phyloP scores from a whole-genome alignment of 2,888 invertebrate genomes.

The Seira musarum region DNA sequence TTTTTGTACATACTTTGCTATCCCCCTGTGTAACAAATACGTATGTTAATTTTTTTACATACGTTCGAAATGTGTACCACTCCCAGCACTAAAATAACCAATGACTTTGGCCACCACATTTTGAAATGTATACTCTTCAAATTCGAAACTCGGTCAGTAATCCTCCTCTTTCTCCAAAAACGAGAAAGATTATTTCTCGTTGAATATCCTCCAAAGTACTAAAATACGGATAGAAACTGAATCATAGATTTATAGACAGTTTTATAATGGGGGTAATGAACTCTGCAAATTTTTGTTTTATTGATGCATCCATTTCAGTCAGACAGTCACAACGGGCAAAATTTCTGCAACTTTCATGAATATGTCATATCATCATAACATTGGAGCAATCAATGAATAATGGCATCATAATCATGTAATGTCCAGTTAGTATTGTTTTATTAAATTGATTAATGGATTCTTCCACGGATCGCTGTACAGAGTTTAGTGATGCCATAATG shows the following conservation, averaged over 20 bases:
- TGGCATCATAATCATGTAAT: not conserved
- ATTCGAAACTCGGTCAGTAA: constrained; percentile 23
- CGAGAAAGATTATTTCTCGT: not conserved
- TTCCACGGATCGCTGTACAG: not conserved
- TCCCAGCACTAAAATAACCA: constrained; percentile 25
- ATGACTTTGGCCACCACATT: not conserved
- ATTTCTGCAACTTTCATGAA: constrained; percentile 13
- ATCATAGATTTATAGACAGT: constrained; percentile 34
- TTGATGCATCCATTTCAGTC: not conserved
- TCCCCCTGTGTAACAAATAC: too few species aligned
- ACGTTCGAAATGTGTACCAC: constrained; percentile 46
- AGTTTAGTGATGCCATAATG: not conserved
- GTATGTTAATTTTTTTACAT: not conserved
- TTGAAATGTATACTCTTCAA: not conserved
- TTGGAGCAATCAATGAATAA: too few species aligned
- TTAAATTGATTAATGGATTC: not conserved
- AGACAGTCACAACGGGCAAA: not conserved
- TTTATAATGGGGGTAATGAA: constrained; percentile 33
- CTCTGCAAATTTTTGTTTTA: constrained; percentile 4
- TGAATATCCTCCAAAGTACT: not conserved
- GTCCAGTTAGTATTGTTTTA: constrained; percentile 6
- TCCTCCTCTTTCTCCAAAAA: not conserved
- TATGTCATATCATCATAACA: not conserved
- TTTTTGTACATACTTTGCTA: constrained; percentile 3
- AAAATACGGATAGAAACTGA: not conserved